Evolutionary conservation across 1,140 invertebrate genomes (phyloP), one percentile per base, ranked within the genome.

Genomic region (Caerostris darwini): DNA sequence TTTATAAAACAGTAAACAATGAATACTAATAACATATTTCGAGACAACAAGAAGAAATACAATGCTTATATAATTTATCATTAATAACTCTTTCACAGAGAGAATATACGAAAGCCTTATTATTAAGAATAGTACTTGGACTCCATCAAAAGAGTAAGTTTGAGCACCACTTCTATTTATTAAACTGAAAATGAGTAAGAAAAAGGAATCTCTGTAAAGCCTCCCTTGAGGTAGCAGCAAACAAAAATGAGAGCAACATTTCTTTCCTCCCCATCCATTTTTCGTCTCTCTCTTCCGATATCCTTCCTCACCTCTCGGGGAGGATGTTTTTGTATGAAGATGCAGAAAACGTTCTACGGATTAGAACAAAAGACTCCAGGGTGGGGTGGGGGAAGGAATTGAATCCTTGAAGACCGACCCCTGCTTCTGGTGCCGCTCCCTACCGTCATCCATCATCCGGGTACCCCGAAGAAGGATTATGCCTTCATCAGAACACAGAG

Each of bases 391-490:
- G 59, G 10, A 17, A 69, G 57, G 67, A 85, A 67, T 85, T 59
- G 85, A 85, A 67, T 34, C 81, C 17, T 34, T 10, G 59, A 67
- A 92, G 34, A 57, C 50, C 19, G 5, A 5, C 8, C 19, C 19
- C 14, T 53, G 12, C 4, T 56, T 19, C 58, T n/a, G 34, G 0
- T 34, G 34, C 53, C 7, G 34, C 57, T 92, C 59, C 90, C 81
- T 19, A 67, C 17, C 34, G 58, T 92, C 90, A 92, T 92, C 90
- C 85, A 92, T 92, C 90, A 92, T 81, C 50, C 17, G 50, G 90
- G 56, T 90, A 81, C 58, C 58, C 14, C 54, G 67, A 56, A 69
- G 34, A 19, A 67, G 90, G 90, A 92, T 92, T 92, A 92, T 57
- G 90, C 71, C 81, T 92, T 92, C 90, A 92, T 92, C 90, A 82